These are phyloP conservation scores for Tympanuchus pallidicinctus DNA, from an alignment of 2,113 vertebrate genomes.

Conservation along the genomic window DNA sequence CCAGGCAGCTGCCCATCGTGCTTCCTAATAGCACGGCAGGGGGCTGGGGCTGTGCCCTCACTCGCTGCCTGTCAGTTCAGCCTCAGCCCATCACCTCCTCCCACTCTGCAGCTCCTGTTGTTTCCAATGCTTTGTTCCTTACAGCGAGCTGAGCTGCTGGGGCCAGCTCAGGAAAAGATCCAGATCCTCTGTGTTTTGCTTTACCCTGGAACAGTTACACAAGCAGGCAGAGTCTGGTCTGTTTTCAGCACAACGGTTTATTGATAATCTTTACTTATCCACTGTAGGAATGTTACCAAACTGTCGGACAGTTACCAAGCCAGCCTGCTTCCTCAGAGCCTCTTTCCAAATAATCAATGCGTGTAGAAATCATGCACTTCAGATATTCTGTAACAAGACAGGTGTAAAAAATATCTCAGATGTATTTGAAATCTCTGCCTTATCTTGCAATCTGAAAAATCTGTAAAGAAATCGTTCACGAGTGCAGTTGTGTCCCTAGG, in stretches of 20 bases:
- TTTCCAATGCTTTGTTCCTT: neutral
- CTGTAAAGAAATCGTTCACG: neutral
- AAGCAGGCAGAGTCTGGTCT: neutral
- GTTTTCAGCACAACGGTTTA: constrained; percentile 76
- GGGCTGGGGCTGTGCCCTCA: rapidly evolving
- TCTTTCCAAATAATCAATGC: neutral
- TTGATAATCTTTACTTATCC: constrained; percentile 68
- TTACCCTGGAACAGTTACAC: neutral
- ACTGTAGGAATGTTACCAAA: constrained; percentile 27
- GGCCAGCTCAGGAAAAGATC: neutral
- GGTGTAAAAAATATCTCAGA: constrained; percentile 39
- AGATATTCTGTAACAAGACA: constrained; percentile 40
- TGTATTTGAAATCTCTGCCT: constrained; percentile 51
- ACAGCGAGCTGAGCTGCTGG: neutral
- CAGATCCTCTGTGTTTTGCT: rapidly evolving
- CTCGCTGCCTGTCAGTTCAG: rapidly evolving
- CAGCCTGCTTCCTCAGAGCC: constrained; percentile 18
- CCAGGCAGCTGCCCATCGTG: neutral
- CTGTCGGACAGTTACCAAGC: constrained; percentile 4
- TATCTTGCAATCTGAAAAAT: constrained; percentile 25
- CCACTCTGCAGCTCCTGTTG: neutral
- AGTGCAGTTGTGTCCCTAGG: neutral
- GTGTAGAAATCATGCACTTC: constrained; percentile 68
- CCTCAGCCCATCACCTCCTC: rapidly evolving
- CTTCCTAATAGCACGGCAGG: neutral